These are phyloP conservation scores for Machaerirhynchus nigripectus DNA, from an alignment of 2,113 vertebrate genomes.

Conservation along the genomic window DNA sequence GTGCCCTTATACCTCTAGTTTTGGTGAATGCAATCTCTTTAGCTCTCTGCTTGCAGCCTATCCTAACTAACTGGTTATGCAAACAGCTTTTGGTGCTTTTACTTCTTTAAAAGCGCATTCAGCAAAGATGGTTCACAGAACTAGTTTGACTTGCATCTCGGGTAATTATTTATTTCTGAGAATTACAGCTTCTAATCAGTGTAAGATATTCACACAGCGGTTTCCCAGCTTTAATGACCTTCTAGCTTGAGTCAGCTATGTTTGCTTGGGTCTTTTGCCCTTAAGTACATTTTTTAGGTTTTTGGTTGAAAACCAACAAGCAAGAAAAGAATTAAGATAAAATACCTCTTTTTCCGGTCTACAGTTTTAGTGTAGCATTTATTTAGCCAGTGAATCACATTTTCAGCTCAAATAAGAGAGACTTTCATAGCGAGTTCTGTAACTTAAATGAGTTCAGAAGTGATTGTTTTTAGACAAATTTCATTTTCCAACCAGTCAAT, in stretches of 20 bases:
- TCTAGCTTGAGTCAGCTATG: background rate
- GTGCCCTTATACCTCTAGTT: background rate
- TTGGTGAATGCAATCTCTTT: background rate
- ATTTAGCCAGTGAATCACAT: background rate
- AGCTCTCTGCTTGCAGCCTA: background rate
- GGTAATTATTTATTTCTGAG: background rate
- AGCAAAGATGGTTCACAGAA: background rate
- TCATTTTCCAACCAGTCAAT: constrained; percentile 50
- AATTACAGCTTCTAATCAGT: background rate
- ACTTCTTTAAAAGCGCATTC: background rate
- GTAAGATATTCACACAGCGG: background rate
- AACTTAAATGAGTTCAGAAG: constrained; percentile 31
- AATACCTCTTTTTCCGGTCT: background rate
- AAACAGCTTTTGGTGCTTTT: background rate
- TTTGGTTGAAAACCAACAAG: background rate
- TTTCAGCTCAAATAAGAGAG: constrained; percentile 32
- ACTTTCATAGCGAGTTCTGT: background rate
- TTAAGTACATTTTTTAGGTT: background rate
- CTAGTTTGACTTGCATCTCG: background rate
- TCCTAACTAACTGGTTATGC: background rate
- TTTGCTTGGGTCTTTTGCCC: background rate
- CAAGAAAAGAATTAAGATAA: background rate
- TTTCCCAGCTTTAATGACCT: background rate
- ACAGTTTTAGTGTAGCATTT: constrained; percentile 25
- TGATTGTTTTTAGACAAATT: constrained; percentile 56